These are phyloP conservation scores for Ptilodon capucinus DNA, from an alignment of 2,888 invertebrate species.

Conservation along the genomic window DNA sequence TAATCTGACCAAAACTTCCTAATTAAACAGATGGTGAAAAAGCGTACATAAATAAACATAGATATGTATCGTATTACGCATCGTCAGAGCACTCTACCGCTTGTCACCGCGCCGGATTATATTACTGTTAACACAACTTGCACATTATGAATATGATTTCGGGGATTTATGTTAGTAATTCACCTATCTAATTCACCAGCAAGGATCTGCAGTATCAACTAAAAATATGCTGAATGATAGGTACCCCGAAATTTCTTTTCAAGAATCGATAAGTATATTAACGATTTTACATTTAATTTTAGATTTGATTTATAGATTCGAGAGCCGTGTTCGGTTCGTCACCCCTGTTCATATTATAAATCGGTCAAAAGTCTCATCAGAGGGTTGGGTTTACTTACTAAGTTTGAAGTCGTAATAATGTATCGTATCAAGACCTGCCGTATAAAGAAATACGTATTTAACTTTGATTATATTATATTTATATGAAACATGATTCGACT, in stretches of 20 bases:
- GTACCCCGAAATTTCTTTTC: too few relatives aligned
- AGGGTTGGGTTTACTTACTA: too few relatives aligned
- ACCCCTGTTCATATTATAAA: too few relatives aligned
- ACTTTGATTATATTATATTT: too few relatives aligned
- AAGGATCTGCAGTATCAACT: conserved; percentile 5
- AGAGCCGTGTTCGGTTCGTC: too few relatives aligned
- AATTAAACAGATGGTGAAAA: conserved; percentile 43
- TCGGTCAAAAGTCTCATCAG: too few relatives aligned
- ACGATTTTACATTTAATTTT: too few relatives aligned
- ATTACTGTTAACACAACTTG: conserved; percentile 73
- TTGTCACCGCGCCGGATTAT: conserved; percentile 50
- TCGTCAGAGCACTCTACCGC: conserved; percentile 52
- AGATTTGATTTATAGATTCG: too few relatives aligned
- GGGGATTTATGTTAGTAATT: conserved; percentile 34
- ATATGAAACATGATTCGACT: not conserved
- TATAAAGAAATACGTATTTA: too few relatives aligned
- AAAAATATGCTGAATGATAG: not conserved
- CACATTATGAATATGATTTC: conserved; percentile 53
- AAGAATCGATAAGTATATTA: too few relatives aligned
- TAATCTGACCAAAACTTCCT: conserved; percentile 21
- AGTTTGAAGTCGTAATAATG: too few relatives aligned
- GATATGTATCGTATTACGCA: conserved; percentile 52
- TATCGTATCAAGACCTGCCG: too few relatives aligned
- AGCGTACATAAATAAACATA: conserved; percentile 27
- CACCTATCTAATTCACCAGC: conserved; percentile 6